phyloP scores from a whole-genome alignment of 2,888 invertebrate genomes.

The Melikaiella ostensackeni region DNA sequence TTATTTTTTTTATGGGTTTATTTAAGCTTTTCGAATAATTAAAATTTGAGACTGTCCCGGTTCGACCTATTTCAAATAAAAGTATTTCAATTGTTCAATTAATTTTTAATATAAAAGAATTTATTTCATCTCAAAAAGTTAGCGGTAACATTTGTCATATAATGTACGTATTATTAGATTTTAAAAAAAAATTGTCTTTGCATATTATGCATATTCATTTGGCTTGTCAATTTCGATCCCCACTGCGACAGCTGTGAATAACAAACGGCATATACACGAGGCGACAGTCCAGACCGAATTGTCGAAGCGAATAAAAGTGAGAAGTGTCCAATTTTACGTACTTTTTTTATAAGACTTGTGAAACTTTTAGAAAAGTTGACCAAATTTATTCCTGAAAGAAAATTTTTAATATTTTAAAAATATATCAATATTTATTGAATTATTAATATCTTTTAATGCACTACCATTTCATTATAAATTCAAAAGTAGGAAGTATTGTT shows the following conservation, averaged over 20 bases:
- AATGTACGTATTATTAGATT: not conserved
- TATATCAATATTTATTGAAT: not conserved
- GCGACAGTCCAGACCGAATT: slow-evolving; percentile 13
- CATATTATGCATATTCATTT: slow-evolving; percentile 34
- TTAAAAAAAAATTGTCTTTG: not conserved
- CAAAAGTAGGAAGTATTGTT: not conserved
- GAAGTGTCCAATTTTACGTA: not conserved
- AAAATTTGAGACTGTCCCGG: no score
- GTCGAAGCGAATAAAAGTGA: slow-evolving; percentile 18
- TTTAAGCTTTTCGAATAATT: no score
- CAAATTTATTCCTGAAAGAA: not conserved
- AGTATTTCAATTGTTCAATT: no score
- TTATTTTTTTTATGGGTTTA: no score
- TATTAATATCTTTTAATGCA: no score
- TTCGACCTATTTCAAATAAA: no score
- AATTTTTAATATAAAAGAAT: no score
- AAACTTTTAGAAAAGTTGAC: not conserved
- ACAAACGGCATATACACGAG: not conserved
- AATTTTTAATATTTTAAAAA: not conserved
- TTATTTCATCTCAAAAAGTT: no score
- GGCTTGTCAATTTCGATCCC: slow-evolving; percentile 11
- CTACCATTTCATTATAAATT: not conserved
- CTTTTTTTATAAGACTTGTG: not conserved
- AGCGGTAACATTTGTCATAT: no score
- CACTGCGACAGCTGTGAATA: slow-evolving; percentile 8